Evolutionary conservation across 2,888 invertebrate genomes (phyloP), one percentile per base, ranked within the genome.

Genomic region (Galeopsomyia nigrocyanea): DNA sequence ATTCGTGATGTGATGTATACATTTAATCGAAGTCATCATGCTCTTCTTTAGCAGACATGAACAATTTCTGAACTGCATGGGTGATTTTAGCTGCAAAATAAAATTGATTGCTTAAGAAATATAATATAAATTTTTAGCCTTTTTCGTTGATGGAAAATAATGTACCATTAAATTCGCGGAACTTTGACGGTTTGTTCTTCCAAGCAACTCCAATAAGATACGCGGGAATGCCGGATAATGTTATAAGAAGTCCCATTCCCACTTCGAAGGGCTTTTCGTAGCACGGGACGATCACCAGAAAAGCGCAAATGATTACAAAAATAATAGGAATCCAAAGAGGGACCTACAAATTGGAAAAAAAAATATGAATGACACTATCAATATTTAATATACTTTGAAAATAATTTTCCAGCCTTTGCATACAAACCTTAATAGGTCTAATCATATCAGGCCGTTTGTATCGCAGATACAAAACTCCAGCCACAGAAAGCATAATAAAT

Each of bases 401-500:
- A 17, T 22, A 56, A 22, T 0, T 21, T 50, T 62, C 60, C 61
- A 58, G 14, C 9, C n/a, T 19, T 14, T 55, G 65, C 71, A 56
- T 53, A 73, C 73, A 83, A 85, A 95, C 95, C 89, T 92, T 95
- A 73, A 97, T 97, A 51, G 97, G 97, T 79, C 97, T 89, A 1
- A 90, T 88, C 88, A 96, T 89, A 71, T 94, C 88, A 0, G 97
- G 97, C 78, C 89, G 88, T 82, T 91, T 95, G 87, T 93, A 94
- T 51, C 97, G 89, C 76, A 97, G 88, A 89, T 93, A 95, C 39
- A 97, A 87, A 75, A 97, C 90, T 1, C 95, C 96, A 74, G 92
- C 91, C 58, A 97, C 94, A 51, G 96, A 95, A 47, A 96, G 86
- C 84, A 94, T 94, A 61, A 96, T 95, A 87, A 97, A 97, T 85